These are phyloP conservation scores for Myotis vivesi DNA, from an alignment of 2,797 vertebrate species.

Conservation along the genomic window DNA sequence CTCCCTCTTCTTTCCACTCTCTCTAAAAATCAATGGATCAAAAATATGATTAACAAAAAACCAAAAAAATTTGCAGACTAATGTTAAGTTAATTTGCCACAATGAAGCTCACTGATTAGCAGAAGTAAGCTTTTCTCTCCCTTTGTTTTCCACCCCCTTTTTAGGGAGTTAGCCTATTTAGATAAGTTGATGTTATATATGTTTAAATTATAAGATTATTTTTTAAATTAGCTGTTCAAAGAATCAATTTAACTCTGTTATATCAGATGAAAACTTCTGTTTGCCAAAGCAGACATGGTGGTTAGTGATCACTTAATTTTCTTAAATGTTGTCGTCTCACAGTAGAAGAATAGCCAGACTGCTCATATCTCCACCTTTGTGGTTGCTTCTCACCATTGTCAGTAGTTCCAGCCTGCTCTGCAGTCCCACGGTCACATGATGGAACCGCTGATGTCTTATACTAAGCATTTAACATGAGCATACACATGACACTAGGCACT, in stretches of 20 bases:
- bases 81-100: neutral
- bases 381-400: neutral
- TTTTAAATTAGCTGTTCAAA: conserved; percentile 36
- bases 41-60: no score
- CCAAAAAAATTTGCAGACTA: neutral
- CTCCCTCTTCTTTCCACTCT: no score
- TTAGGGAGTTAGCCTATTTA: conserved; percentile 41
- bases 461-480: neutral
- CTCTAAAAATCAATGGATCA: no score
- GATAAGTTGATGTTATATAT: conserved; percentile 21
- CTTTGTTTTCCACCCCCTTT: neutral
- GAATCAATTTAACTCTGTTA: neutral
- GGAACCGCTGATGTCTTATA: neutral
- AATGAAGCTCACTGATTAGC: neutral
- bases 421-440: neutral
- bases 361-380: neutral
- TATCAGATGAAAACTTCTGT: neutral
- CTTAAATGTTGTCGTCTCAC: neutral
- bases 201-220: conserved; percentile 26
- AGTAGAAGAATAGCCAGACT: neutral
- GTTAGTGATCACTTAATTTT: neutral
- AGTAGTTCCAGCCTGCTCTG: neutral
- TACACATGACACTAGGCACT: neutral
- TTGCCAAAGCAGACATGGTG: neutral
- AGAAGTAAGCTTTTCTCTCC: neutral